These are phyloP conservation scores for Druon quercuslanigerum DNA, from an alignment of 1,140 invertebrate species.

Conservation along the genomic window DNA sequence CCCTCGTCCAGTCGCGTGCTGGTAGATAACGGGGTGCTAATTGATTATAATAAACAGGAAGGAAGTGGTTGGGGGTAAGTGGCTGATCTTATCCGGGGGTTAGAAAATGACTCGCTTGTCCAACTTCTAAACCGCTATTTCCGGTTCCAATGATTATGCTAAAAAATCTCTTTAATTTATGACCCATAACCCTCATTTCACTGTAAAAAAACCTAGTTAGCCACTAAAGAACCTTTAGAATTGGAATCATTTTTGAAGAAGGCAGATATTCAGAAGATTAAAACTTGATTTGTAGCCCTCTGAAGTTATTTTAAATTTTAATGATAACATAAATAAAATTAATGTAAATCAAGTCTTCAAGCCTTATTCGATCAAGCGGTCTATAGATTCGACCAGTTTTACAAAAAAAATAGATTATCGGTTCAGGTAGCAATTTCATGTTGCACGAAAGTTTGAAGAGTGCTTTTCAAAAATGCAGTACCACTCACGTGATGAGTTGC, in stretches of 20 bases:
- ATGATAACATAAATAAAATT: no score
- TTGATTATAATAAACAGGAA: constrained; percentile 72
- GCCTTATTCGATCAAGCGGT: no score
- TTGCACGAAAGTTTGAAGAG: no score
- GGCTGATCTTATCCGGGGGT: constrained; percentile 57
- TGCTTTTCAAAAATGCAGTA: no score
- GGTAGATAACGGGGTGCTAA: constrained; percentile 71
- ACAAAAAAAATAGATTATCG: no score
- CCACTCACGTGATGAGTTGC: no score
- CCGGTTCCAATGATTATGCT: constrained; percentile 42
- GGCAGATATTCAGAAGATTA: no score
- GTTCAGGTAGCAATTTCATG: no score
- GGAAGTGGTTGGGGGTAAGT: constrained; percentile 51
- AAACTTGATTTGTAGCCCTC: no score
- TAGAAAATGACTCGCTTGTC: constrained; percentile 44
- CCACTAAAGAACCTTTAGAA: background rate
- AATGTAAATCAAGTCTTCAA: no score
- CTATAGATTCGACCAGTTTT: no score
- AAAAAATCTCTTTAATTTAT: constrained; percentile 15
- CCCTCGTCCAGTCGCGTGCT: constrained; percentile 59
- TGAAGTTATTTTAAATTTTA: no score
- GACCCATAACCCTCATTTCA: background rate
- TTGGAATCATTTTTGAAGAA: background rate
- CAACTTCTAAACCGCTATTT: constrained; percentile 52
- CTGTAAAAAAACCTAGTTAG: background rate